Evolutionary conservation across 2,113 vertebrate genomes (phyloP).

Genomic region (Xenopus tropicalis): DNA sequence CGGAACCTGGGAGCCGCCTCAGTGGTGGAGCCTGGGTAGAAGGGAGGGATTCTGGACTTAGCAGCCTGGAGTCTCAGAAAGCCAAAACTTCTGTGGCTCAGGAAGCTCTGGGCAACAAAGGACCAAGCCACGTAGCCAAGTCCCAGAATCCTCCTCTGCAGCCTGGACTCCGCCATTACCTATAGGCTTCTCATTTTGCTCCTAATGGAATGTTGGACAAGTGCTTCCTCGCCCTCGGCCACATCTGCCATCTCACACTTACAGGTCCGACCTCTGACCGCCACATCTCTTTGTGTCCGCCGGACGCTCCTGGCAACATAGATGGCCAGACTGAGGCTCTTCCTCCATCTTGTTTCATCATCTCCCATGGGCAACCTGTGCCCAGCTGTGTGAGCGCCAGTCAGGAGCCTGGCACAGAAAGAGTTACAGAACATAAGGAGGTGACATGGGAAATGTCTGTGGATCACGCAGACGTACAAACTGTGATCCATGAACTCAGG

Average conservation of each 20-base stretch:
- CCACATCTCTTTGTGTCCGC: background rate
- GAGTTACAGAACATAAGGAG: too few species aligned
- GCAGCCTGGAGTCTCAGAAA: slow-evolving; percentile 72
- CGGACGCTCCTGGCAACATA: too few species aligned
- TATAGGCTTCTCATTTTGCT: slow-evolving; percentile 51
- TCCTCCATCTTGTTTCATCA: background rate
- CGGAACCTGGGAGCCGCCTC: slow-evolving; percentile 8
- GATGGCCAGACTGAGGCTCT: too few species aligned
- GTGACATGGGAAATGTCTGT: background rate
- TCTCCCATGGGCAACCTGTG: background rate
- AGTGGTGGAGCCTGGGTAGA: slow-evolving; percentile 41
- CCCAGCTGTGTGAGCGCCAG: background rate
- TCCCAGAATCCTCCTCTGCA: slow-evolving; percentile 56
- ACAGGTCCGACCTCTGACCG: background rate
- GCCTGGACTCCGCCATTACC: slow-evolving; percentile 71
- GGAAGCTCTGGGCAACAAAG: slow-evolving; percentile 4
- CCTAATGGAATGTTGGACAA: too few species aligned
- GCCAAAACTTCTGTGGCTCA: slow-evolving; percentile 49
- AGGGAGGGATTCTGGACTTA: slow-evolving; percentile 70
- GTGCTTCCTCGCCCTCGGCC: background rate
- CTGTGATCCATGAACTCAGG: slow-evolving; percentile 26
- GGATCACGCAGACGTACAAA: background rate
- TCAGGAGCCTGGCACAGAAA: background rate
- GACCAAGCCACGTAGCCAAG: slow-evolving; percentile 48
- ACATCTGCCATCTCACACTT: too few species aligned